phyloP scores from a whole-genome alignment of 2,797 vertebrate species.

The Platyrinchus mystaceus region DNA sequence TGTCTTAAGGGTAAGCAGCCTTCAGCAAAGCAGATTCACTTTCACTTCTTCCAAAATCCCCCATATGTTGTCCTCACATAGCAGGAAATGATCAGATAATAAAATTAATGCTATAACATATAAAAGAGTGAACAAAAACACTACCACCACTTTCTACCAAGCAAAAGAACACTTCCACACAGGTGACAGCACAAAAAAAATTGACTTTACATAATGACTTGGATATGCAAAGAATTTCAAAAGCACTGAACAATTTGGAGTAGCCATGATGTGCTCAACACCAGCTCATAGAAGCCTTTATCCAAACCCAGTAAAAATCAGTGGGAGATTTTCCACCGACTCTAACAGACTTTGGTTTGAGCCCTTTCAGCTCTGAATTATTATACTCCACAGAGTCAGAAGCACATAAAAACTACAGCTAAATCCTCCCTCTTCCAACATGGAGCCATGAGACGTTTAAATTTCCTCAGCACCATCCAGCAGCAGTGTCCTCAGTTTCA shows the following conservation, averaged over 20 bases:
- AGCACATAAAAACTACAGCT: neutral
- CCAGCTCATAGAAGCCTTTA: neutral
- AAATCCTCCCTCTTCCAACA: conserved; percentile 7
- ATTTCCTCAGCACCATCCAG: neutral
- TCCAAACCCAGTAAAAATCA: conserved; percentile 33
- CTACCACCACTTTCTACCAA: neutral
- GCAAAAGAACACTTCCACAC: neutral
- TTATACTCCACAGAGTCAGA: neutral
- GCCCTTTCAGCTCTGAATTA: neutral
- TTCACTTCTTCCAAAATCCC: neutral
- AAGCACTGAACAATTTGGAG: neutral
- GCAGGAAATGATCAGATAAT: neutral
- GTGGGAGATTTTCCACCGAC: neutral
- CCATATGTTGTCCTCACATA: neutral
- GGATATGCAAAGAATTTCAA: conserved; percentile 33
- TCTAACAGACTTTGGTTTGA: neutral
- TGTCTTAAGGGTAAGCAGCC: neutral
- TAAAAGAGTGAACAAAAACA: neutral
- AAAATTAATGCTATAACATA: neutral
- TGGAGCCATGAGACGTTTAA: neutral
- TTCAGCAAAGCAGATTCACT: neutral
- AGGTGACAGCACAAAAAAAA: neutral
- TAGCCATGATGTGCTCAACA: neutral
- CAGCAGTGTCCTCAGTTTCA: neutral
- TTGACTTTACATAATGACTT: neutral